Evolutionary conservation across 2,888 invertebrate genomes (phyloP), one percentile per base, ranked within the genome.

Genomic region (Hypolimnas misippus): DNA sequence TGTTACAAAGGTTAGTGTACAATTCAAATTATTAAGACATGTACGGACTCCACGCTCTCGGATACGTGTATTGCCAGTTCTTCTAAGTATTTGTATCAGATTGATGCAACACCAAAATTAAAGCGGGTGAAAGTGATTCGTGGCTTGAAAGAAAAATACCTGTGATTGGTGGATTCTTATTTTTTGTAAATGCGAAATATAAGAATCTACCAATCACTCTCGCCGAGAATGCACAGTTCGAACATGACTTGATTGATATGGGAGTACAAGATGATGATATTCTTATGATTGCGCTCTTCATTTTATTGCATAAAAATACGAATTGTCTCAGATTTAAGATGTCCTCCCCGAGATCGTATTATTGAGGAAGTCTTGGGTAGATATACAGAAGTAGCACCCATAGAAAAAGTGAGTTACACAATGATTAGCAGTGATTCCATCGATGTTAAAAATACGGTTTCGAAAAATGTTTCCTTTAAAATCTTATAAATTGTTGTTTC

Each of bases 331-430:
- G 87, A 82, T 84, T 55, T 69, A 75, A 79, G 75, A 74, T 73
- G 69, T 68, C 73, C 70, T 64, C 80, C 79, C 63, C 81, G 83
- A 65, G 76, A 84, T 68, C 72, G 69, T 73, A 80, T 86, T 65
- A 85, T 89, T 53, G 80, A 83, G 66, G 87, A 86, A 77, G 84
- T 88, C 7, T 79, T 86, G 78, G 87, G 87, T 76, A 78, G 74
- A 73, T 83, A 81, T 66, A 67, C 67, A 64, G 84, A 81, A 55
- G 74, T 82, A 55, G 65, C 72, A 29, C 76, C 80, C 49, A 81
- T 84, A 42, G 79, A 84, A 57, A 82, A 81, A 81, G 84, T 84
- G 78, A 89, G 84, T 83, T 83, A 73, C 66, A 72, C 77, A 40
- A 70, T 73, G 62, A 70, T 83, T 65, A 79, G 73, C 68, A 73